Percentiles rank a stretch among this genome's conserved stretches.
Conservation (phyloP, 1,140 invertebrate species). For the Leptinotarsa lineolata region DNA sequence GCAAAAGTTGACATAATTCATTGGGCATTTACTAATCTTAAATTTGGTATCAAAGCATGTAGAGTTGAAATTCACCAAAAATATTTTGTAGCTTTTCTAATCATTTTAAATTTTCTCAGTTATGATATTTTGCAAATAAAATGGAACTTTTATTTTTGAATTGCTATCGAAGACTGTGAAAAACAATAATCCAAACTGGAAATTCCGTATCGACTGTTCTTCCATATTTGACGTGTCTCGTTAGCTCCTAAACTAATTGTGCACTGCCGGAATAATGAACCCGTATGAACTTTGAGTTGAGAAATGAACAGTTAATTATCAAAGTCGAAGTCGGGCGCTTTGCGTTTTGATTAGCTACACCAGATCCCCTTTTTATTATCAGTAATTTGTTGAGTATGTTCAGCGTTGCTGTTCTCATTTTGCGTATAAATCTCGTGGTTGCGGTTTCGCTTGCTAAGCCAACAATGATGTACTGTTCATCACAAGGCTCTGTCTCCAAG, state of each 20-base stretch:
- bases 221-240: too few relatives aligned
- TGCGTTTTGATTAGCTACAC: slow-evolving; percentile 35
- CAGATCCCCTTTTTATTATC: slow-evolving; percentile 27
- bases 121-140: too few relatives aligned
- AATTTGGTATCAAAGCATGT: too few relatives aligned
- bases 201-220: too few relatives aligned
- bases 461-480: slow-evolving; percentile 17
- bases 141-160: too few relatives aligned
- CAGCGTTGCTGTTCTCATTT: slow-evolving; percentile 19
- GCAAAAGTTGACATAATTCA: too few relatives aligned
- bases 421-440: slow-evolving; percentile 15
- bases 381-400: slow-evolving; percentile 29
- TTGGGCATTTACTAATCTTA: too few relatives aligned
- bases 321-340: slow-evolving; percentile 38
- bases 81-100: too few relatives aligned
- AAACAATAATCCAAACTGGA: too few relatives aligned
- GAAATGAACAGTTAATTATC: slow-evolving; percentile 54
- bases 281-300: slow-evolving; percentile 56
- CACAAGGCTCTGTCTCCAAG: slow-evolving; percentile 12
- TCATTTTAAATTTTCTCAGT: too few relatives aligned
- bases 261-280: slow-evolving; percentile 48
- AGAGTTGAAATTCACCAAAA: too few relatives aligned
- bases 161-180: too few relatives aligned
- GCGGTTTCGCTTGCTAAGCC: slow-evolving; percentile 10
- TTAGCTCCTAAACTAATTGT: slow-evolving; percentile 16